Conservation (phyloP, 2,113 vertebrate genomes). For the human region DNA sequence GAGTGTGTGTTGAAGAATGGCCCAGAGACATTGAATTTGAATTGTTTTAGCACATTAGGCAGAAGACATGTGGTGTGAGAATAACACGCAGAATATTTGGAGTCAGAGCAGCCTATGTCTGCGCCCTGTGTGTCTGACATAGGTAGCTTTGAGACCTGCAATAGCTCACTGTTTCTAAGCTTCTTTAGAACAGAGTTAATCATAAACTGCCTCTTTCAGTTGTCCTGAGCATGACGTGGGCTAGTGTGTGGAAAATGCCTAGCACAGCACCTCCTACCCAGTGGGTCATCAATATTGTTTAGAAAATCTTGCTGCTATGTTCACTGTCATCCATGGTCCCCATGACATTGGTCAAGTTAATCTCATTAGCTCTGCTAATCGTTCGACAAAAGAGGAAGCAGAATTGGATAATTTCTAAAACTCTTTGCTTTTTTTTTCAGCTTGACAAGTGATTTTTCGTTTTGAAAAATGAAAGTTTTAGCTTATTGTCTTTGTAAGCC, state of each 20-base stretch:
- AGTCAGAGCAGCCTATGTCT: not conserved
- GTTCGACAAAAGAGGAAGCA: not conserved
- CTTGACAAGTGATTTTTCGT: conserved; percentile 8
- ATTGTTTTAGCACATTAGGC: not conserved
- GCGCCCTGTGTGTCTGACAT: not conserved
- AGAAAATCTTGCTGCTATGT: not conserved
- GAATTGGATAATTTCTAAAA: not conserved
- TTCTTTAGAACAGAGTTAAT: not conserved
- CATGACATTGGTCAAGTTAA: no score
- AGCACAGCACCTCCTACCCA: accelerated
- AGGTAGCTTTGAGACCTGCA: not conserved
- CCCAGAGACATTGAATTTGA: not conserved
- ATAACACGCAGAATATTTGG: not conserved
- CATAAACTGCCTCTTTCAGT: not conserved
- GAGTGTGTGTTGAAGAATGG: not conserved
- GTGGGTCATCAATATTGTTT: not conserved
- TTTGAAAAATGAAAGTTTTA: not conserved
- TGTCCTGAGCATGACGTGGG: no score
- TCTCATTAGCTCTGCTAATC: not conserved
- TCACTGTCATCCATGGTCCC: not conserved
- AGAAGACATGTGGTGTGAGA: not conserved
- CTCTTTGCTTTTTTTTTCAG: not conserved
- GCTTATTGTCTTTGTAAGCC: not conserved
- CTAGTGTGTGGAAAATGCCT: no score
- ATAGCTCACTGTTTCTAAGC: not conserved